Evolutionary conservation across 1,140 invertebrate genomes (phyloP).

Genomic region (Ceratoteleas bidentatus): DNA sequence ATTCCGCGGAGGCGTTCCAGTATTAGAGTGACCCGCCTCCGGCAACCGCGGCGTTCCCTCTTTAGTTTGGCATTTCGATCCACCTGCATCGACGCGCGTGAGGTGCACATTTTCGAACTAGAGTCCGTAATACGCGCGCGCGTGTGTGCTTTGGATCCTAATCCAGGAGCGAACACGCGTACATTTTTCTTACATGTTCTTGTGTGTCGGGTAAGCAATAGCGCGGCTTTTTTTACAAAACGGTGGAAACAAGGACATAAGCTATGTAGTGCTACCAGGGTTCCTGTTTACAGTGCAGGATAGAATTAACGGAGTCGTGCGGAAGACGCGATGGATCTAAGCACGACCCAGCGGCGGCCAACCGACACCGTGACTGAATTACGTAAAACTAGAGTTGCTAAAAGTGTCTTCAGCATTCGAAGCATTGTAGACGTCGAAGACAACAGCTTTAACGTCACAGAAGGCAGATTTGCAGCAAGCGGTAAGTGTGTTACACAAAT

Average conservation of each 20-base stretch:
- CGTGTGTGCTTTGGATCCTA: conserved; percentile 35
- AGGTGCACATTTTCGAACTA: conserved; percentile 76
- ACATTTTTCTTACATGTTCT: conserved; percentile 16
- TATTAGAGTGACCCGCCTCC: background rate
- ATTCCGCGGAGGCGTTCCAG: conserved; percentile 70
- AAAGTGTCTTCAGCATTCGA: conserved; percentile 83
- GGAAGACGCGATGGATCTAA: conserved; percentile 75
- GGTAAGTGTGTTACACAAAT: no score
- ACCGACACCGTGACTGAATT: conserved; percentile 72
- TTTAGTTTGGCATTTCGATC: conserved; percentile 64
- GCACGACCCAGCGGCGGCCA: conserved; percentile 75
- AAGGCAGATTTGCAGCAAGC: no score
- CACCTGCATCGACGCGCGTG: conserved; percentile 70
- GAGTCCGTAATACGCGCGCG: conserved; percentile 77
- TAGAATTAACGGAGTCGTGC: conserved; percentile 28
- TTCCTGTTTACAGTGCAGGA: conserved; percentile 39
- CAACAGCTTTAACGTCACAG: no score
- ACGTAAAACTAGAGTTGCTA: conserved; percentile 81
- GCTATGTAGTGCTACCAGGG: conserved; percentile 21
- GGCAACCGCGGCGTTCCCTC: conserved; percentile 68
- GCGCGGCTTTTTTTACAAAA: no score
- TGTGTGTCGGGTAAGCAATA: conserved; percentile 20
- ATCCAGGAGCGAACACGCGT: conserved; percentile 34
- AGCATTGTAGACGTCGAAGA: no score
- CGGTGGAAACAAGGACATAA: no score